phyloP scores from a whole-genome alignment of 2,888 invertebrate species.

The Clostera curtula region DNA sequence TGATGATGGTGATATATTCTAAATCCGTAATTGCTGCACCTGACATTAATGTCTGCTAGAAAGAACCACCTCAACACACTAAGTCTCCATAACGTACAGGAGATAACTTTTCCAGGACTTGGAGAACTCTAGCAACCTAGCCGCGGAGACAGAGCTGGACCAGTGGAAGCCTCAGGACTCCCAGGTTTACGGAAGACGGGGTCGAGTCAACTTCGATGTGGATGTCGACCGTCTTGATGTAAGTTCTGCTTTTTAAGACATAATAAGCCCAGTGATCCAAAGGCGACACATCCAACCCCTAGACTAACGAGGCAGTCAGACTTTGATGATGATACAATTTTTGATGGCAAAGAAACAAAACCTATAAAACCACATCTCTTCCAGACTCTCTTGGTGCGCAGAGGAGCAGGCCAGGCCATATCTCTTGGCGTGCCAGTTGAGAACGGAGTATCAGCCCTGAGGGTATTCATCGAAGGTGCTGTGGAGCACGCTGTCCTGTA shows the following conservation, averaged over 20 bases:
- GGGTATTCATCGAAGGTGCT: conserved; percentile 55
- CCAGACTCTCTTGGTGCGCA: conserved; percentile 38
- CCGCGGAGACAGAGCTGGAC: conserved; percentile 38
- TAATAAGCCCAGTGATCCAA: too few species aligned
- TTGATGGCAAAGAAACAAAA: too few species aligned
- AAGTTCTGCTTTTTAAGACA: too few species aligned
- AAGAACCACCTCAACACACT: too few species aligned
- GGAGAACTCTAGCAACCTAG: conserved; percentile 36
- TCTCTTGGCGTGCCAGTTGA: conserved; percentile 61
- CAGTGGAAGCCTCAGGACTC: conserved; percentile 39
- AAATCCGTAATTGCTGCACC: too few species aligned
- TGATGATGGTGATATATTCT: too few species aligned
- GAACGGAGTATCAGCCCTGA: conserved; percentile 52
- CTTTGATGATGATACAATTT: too few species aligned
- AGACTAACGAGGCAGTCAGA: too few species aligned
- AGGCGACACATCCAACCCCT: too few species aligned
- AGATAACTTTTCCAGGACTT: conserved; percentile 41
- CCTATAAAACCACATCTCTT: background rate
- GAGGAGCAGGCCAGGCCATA: conserved; percentile 51
- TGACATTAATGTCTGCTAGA: too few species aligned
- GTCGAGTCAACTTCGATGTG: conserved; percentile 31
- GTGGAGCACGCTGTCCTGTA: conserved; percentile 65
- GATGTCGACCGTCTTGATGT: conserved; percentile 48
- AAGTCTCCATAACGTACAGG: too few species aligned
- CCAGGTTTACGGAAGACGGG: conserved; percentile 32